Evolutionary conservation across 2,888 invertebrate species (phyloP), one percentile per base, ranked within the genome.

Genomic region (Phaonia tiefii): DNA sequence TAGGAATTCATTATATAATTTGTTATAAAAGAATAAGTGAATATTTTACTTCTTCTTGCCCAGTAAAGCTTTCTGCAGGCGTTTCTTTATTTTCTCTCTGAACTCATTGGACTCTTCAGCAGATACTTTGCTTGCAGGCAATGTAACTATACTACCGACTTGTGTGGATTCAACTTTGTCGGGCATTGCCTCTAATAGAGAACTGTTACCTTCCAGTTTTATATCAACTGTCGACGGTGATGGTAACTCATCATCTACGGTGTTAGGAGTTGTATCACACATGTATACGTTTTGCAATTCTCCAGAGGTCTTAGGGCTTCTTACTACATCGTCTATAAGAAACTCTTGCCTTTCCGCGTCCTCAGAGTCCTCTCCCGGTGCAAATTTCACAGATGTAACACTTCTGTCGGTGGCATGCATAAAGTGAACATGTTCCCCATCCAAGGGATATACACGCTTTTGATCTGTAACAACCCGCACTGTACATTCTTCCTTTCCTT

Each of bases 331-430:
- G 2, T 79, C 70, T 0, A 79, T 31, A 5, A 75, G 5, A 37
- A 65, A 56, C 22, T 84, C 85, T n/a, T 3, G 84, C 83, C 56
- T 84, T 63, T 77, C 73, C 1, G 44, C 5, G 3, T 77, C 67
- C 1, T 74, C 13, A 8, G 46, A 42, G 0, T 80, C 74, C 11
- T 85, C 85, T 8, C 85, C 86, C 0, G 89, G 86, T 70, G 86
- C 86, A 72, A 90, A 89, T 72, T 87, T 86, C 0, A 89, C 83
- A 1, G 88, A 86, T 10, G 89, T 89, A 0, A 88, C 89, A 74
- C 90, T 90, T 77, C 88, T 89, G 77, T 91, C 90, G 25, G 87
- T 87, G 37, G 90, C 90, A 46, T 87, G 87, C 78, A 89, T 88
- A n/a, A 86, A 88, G 75, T 90, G 90, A 20, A 87, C 87, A 66